Conservation (phyloP, 2,113 vertebrate genomes). For the Xyrauchen texanus region DNA sequence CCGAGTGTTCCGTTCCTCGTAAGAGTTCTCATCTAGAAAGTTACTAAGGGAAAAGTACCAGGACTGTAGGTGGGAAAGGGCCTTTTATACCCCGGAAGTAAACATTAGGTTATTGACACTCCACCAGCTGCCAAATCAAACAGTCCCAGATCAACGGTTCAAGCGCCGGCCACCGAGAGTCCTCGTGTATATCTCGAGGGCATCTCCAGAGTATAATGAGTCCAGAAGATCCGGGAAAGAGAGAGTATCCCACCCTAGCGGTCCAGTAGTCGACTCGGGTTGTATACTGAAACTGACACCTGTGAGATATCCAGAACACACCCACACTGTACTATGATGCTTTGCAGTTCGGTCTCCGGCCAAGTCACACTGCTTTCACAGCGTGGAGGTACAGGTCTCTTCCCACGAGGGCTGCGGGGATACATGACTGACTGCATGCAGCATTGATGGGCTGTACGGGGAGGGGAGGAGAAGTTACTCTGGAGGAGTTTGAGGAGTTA, state of each 20-base stretch:
- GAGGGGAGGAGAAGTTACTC: not conserved
- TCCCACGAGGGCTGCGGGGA: slow-evolving; percentile 64
- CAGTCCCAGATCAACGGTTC: too few species aligned
- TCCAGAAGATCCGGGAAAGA: not conserved
- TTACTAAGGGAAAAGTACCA: too few species aligned
- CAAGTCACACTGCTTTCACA: slow-evolving; percentile 73
- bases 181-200: too few species aligned
- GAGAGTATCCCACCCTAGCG: slow-evolving; percentile 4
- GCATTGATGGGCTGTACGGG: not conserved
- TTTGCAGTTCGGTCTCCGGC: slow-evolving; percentile 60
- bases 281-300: slow-evolving; percentile 61
- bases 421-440: slow-evolving; percentile 74
- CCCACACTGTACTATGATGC: not conserved
- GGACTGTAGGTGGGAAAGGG: too few species aligned
- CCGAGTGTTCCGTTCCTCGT: too few species aligned
- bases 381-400: slow-evolving; percentile 68
- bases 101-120: too few species aligned
- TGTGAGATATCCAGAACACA: slow-evolving; percentile 63
- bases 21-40: too few species aligned
- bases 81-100: too few species aligned
- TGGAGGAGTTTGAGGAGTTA: not conserved
- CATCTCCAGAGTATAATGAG: too few species aligned
- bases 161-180: too few species aligned
- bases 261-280: slow-evolving; percentile 39
- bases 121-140: too few species aligned